Percentiles rank a stretch among this genome's conserved stretches.
Evolutionary conservation across 1,140 invertebrate genomes (phyloP).

Genomic region (Drosophila tropicalis): DNA sequence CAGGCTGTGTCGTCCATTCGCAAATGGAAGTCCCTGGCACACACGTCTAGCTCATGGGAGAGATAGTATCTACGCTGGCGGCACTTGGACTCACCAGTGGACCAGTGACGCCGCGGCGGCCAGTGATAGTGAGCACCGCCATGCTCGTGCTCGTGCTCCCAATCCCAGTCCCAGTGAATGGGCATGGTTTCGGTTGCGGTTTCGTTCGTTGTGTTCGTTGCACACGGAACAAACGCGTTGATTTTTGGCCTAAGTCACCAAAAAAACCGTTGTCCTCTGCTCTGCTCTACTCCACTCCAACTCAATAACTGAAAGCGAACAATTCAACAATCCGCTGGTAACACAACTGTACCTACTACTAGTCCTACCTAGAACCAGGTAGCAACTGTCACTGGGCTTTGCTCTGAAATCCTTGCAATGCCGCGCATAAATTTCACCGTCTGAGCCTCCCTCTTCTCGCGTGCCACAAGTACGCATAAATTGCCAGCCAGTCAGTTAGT

Average conservation of each 20-base stretch:
- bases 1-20: constrained; percentile 72
- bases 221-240: constrained; percentile 76
- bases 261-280: constrained; percentile 80
- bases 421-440: constrained; percentile 34
- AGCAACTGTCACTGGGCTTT: constrained; percentile 46
- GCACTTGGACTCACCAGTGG: constrained; percentile 66
- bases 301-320: constrained; percentile 57
- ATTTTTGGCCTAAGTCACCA: constrained; percentile 74
- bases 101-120: constrained; percentile 63
- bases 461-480: constrained; percentile 25
- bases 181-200: constrained; percentile 48
- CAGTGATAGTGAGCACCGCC: constrained; percentile 55
- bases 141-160: constrained; percentile 68
- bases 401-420: constrained; percentile 39
- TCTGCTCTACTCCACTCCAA: constrained; percentile 72
- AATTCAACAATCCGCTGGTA: constrained; percentile 24
- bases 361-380: constrained; percentile 41
- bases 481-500: constrained; percentile 30
- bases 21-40: constrained; percentile 71
- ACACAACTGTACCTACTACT: constrained; percentile 63
- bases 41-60: constrained; percentile 71
- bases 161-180: constrained; percentile 79
- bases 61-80: constrained; percentile 66
- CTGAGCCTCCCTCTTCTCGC: neutral
- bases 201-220: constrained; percentile 73